phyloP scores from a whole-genome alignment of 1,140 invertebrate genomes.

The Drosophila arizonae region DNA sequence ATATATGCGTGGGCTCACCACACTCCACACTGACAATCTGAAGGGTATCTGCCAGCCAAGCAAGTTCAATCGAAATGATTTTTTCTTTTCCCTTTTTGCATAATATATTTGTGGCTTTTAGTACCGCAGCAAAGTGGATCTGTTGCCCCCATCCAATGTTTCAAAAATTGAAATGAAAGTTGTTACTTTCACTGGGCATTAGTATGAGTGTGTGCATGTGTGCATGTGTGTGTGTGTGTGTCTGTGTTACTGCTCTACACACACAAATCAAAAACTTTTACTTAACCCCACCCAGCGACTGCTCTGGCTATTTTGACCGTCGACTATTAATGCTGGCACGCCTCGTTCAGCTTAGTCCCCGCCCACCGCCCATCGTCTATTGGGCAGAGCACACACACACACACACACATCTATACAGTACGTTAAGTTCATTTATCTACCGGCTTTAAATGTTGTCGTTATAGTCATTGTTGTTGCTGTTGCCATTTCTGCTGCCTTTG shows the following conservation, averaged over 20 bases:
- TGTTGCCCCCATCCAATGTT: not conserved
- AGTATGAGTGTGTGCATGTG: not conserved
- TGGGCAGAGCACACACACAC: conserved; percentile 17
- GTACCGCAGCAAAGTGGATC: conserved; percentile 25
- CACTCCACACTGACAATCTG: too few relatives aligned
- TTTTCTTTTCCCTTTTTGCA: conserved; percentile 14
- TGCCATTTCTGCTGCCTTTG: conserved; percentile 1
- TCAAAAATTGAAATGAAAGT: conserved; percentile 61
- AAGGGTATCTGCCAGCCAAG: conserved; percentile 4
- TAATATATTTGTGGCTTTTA: conserved; percentile 54
- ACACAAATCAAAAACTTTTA: conserved; percentile 80
- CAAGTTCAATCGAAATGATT: conserved; percentile 10
- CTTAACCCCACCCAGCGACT: conserved; percentile 23
- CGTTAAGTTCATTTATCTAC: conserved; percentile 66
- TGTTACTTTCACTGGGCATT: conserved; percentile 61
- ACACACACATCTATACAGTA: conserved; percentile 9
- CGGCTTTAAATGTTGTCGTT: conserved; percentile 10
- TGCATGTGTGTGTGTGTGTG: conserved; percentile 2
- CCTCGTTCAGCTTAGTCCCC: conserved; percentile 19
- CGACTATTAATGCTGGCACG: conserved; percentile 41
- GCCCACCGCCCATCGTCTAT: not conserved
- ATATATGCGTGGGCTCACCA: not conserved
- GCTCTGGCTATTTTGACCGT: not conserved
- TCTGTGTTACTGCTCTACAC: conserved; percentile 41
- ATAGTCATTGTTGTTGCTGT: conserved; percentile 13